Conservation (phyloP, 2,797 vertebrate genomes). For the Chelidonichthys spinosus region DNA sequence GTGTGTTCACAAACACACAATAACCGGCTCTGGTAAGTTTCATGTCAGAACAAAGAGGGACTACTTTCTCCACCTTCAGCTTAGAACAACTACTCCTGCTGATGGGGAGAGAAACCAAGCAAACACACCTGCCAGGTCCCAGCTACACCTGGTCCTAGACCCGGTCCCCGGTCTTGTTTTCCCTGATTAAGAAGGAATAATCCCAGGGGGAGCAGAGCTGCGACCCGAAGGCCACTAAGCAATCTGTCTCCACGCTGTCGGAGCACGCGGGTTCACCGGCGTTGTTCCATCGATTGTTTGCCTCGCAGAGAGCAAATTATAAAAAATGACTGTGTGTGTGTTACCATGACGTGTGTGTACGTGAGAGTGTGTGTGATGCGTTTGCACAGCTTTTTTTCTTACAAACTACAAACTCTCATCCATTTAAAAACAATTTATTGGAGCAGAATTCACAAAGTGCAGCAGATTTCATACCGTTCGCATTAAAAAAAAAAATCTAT, state of each 20-base stretch:
- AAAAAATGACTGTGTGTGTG: slow-evolving; percentile 31
- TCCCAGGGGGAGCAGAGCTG: slow-evolving; percentile 1
- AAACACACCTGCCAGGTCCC: no score
- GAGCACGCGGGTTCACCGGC: slow-evolving; percentile 23
- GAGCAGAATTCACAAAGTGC: neutral
- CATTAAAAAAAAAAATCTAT: neutral
- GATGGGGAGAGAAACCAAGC: no score
- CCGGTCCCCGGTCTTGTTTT: slow-evolving; percentile 36
- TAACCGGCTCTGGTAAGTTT: neutral
- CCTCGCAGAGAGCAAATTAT: slow-evolving; percentile 34
- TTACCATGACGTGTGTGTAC: neutral
- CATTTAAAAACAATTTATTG: neutral
- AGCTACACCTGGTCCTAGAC: slow-evolving; percentile 18
- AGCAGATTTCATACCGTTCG: neutral
- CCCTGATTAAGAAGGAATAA: slow-evolving; percentile 49
- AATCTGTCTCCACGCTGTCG: slow-evolving; percentile 25
- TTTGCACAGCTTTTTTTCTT: neutral
- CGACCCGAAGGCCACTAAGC: slow-evolving; percentile 38
- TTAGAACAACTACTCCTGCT: no score
- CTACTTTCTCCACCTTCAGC: no score
- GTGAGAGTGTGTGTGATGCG: neutral
- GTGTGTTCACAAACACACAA: neutral
- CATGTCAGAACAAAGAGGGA: neutral
- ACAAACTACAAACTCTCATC: neutral
- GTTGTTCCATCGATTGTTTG: slow-evolving; percentile 33